phyloP scores from a whole-genome alignment of 2,113 vertebrate species.

The Neomonachus schauinslandi region DNA sequence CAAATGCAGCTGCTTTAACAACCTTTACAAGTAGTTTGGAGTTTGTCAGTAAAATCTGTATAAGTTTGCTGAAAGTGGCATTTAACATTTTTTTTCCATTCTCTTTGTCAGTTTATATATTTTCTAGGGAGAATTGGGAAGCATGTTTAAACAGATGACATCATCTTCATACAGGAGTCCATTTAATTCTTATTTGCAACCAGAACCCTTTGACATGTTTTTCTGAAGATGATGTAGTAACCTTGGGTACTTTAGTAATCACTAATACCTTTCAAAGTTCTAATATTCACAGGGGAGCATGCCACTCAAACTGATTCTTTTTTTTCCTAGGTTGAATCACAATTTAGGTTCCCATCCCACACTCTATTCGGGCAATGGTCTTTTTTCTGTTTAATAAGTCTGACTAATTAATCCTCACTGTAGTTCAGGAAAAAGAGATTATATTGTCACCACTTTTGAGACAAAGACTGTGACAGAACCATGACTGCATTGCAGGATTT shows the following conservation, averaged over 20 bases:
- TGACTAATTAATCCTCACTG: slow-evolving; percentile 54
- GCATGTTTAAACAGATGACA: not conserved
- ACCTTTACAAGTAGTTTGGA: not conserved
- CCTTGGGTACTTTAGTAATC: not conserved
- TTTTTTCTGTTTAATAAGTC: slow-evolving; percentile 2
- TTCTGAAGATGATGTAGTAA: slow-evolving; percentile 18
- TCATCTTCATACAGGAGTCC: not conserved
- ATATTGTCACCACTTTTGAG: not conserved
- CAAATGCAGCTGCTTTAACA: not conserved
- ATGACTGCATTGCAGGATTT: not conserved
- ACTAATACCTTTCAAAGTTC: not conserved
- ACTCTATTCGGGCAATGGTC: not conserved
- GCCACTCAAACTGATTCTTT: not conserved
- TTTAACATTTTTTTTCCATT: not conserved
- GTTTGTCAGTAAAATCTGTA: slow-evolving; percentile 36
- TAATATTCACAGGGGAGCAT: not conserved
- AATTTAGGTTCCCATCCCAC: not conserved
- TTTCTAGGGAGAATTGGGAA: slow-evolving; percentile 28
- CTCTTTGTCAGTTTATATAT: not conserved
- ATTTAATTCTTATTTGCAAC: not conserved
- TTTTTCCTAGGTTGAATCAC: slow-evolving; percentile 28
- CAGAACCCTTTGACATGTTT: not conserved
- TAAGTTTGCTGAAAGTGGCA: not conserved
- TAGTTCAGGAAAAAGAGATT: slow-evolving; percentile 51
- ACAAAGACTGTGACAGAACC: not conserved